Conservation (phyloP, 2,797 vertebrate genomes). For the Podarcis lilfordi region DNA sequence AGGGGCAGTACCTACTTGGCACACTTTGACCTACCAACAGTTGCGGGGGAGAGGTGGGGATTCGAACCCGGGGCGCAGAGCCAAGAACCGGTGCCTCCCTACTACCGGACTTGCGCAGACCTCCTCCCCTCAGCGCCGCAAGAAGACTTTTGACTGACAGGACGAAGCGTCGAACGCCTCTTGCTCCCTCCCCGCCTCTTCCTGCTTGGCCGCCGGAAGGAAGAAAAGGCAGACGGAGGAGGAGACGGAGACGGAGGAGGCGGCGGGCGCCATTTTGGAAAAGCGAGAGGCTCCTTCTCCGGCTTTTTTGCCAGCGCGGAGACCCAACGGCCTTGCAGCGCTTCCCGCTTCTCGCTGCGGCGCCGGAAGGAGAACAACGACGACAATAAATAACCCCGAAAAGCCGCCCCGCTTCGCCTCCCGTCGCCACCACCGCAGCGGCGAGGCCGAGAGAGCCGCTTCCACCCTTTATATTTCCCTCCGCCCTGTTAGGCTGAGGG, state of each 20-base stretch:
- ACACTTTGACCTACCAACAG: too few relatives aligned
- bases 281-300: neutral
- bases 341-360: neutral
- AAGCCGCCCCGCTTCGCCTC: neutral
- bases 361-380: neutral
- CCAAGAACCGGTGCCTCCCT: too few relatives aligned
- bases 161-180: too few relatives aligned
- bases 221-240: neutral
- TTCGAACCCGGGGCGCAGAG: too few relatives aligned
- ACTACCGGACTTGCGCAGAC: too few relatives aligned
- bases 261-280: constrained; percentile 7
- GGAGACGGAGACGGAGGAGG: neutral
- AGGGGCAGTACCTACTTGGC: too few relatives aligned
- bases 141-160: neutral
- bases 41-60: too few relatives aligned
- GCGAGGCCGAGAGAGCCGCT: neutral
- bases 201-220: constrained; percentile 6
- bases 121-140: neutral
- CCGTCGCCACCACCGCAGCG: neutral
- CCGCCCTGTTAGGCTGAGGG: neutral
- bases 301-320: neutral
- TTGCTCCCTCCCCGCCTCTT: neutral
- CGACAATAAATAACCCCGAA: too few relatives aligned
- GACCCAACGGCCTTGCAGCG: neutral
- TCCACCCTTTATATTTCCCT: too few relatives aligned